Evolutionary conservation across 64 coral and sea anemone species (phyloP), one percentile per base, ranked within the genome.

Genomic region (Dendronephthya gigantea): DNA sequence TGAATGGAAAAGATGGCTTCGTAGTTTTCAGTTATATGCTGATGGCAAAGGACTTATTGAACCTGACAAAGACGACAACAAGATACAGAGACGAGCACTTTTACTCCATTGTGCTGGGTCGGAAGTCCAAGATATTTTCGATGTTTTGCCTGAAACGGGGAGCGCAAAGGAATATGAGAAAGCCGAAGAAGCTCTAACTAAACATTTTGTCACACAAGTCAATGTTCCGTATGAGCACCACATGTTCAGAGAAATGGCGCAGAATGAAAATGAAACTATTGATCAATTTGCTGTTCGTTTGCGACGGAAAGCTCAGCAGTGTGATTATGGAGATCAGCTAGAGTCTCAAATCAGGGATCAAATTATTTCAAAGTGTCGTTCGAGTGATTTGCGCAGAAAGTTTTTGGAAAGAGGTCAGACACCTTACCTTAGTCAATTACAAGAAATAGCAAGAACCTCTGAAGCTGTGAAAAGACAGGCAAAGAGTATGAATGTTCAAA

Each of bases 91-190:
- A 83, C 62, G 43, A 34, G 88, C 88, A 19, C 68, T 85, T 79
- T 45, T 81, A 70, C 88, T 85, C 31, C 83, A 85, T 85, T 72
- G 83, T 74, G 82, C 65, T 3, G 12, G 88, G 35, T 36, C 45
- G 16, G 45, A 85, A 40, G 88, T 90, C 28, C 88, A 90, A 48
- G 88, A 89, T 84, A 89, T 89, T 83, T 84, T 84, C 17, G 13
- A 69, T 34, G 82, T 50, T 27, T 72, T 90, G 11, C 39, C 83
- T 35, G 22, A 84, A 22, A 75, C 37, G 36, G 86, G 88, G 31
- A 58, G 83, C 76, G 7, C 62, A 50, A 85, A 85, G 30, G 82
- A 84, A 41, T 89, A 68, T 39, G 47, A 83, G 88, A 89, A 89
- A 40, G 88, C 82, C 27, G 37, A 89, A 62, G 88, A 51, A 40